Conservation (phyloP, 2,797 vertebrate species). For the Kryptolebias ocellatus region DNA sequence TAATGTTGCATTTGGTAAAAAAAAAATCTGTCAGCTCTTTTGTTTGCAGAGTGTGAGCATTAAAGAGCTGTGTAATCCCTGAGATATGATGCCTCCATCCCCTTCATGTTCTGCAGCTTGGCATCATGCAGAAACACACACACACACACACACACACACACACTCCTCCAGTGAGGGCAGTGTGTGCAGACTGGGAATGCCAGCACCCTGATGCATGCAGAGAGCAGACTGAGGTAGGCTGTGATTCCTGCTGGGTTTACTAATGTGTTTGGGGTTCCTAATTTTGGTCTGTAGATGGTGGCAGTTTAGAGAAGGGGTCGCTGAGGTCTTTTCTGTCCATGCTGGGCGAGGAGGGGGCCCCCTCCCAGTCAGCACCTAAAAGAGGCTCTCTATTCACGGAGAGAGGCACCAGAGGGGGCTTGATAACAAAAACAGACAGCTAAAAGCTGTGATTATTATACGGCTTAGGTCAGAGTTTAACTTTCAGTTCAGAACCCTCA, state of each 20-base stretch:
- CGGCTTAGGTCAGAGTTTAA: constrained; percentile 67
- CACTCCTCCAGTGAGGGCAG: constrained; percentile 12
- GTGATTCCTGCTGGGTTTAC: constrained; percentile 53
- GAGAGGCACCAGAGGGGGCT: constrained; percentile 70
- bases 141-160: constrained; percentile 11
- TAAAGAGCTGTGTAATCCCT: constrained; percentile 16
- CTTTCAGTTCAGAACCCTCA: constrained; percentile 44
- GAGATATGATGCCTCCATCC: constrained; percentile 24
- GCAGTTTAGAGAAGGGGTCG: constrained; percentile 25
- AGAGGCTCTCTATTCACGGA: constrained; percentile 73
- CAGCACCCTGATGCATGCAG: constrained; percentile 47
- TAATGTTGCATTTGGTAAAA: not conserved
- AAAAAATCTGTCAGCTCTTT: not conserved
- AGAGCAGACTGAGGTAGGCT: constrained; percentile 60
- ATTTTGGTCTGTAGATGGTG: constrained; percentile 57
- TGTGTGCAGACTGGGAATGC: constrained; percentile 48
- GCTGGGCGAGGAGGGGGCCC: constrained; percentile 58
- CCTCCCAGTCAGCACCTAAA: constrained; percentile 71
- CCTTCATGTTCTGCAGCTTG: constrained; percentile 38
- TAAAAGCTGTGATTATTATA: constrained; percentile 78
- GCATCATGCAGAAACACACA: constrained; percentile 32
- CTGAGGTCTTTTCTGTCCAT: constrained; percentile 53
- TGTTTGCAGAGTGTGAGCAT: constrained; percentile 10
- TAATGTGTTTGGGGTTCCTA: constrained; percentile 56
- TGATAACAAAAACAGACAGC: constrained; percentile 78